These are phyloP conservation scores for Castor canadensis DNA, from an alignment of 2,113 vertebrate genomes.

Conservation along the genomic window DNA sequence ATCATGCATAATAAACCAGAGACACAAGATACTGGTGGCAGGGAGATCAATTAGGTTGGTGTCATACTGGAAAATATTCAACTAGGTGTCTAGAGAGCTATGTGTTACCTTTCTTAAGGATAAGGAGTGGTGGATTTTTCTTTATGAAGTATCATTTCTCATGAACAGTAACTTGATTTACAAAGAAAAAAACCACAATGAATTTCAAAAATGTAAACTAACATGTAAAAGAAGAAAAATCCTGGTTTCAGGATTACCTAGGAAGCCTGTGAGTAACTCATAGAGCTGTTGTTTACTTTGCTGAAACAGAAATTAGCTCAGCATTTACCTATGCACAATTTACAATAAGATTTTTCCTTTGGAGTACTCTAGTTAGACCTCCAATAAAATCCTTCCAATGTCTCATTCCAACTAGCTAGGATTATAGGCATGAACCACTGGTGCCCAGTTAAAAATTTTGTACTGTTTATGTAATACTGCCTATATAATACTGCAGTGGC, in stretches of 20 bases:
- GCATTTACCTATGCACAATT: slow-evolving; percentile 30
- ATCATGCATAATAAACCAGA: background rate
- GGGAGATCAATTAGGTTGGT: slow-evolving; percentile 33
- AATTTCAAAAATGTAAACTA: slow-evolving; percentile 33
- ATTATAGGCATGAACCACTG: too few relatives aligned
- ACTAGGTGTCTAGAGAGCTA: background rate
- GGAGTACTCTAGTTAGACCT: background rate
- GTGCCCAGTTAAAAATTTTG: background rate
- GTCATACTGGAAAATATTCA: background rate
- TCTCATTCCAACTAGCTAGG: too few relatives aligned
- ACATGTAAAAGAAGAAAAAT: slow-evolving; percentile 13
- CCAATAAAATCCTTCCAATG: background rate
- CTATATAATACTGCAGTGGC: background rate
- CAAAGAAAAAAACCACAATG: slow-evolving; percentile 10
- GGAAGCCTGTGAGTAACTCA: background rate
- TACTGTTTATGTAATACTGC: background rate
- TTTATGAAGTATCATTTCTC: slow-evolving; percentile 13
- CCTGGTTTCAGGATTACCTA: background rate
- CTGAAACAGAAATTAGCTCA: background rate
- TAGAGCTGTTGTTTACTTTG: background rate
- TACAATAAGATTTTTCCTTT: slow-evolving; percentile 7
- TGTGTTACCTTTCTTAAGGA: background rate
- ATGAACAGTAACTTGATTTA: background rate
- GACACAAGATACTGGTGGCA: background rate
- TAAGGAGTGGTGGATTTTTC: slow-evolving; percentile 37